These are phyloP conservation scores for Antennarius maculatus DNA, from an alignment of 2,797 vertebrate genomes.

Conservation along the genomic window DNA sequence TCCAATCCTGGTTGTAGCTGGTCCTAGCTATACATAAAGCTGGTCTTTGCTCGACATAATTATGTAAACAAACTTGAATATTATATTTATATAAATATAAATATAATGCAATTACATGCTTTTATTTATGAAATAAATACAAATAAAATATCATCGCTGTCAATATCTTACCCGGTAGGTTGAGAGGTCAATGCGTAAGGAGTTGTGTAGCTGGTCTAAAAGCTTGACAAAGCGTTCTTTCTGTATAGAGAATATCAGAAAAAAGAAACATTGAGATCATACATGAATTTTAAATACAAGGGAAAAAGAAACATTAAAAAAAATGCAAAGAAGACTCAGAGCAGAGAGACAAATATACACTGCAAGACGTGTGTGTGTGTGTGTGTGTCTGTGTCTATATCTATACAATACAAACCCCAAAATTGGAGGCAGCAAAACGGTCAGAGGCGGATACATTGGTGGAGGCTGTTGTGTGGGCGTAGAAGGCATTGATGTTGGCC, in stretches of 20 bases:
- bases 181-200: conserved; percentile 96
- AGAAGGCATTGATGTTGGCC: conserved; percentile 99
- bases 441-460: conserved; percentile 97
- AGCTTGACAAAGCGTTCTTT: conserved; percentile 99
- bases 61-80: too few species aligned
- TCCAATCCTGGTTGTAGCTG: background rate
- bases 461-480: conserved; percentile 97
- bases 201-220: conserved; percentile 97
- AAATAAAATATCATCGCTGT: background rate
- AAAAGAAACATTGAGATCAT: background rate
- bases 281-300: background rate
- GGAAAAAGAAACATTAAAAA: background rate
- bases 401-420: conserved; percentile 86
- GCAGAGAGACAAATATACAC: background rate
- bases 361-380: background rate
- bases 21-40: too few species aligned
- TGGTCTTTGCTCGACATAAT: too few species aligned
- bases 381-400: background rate
- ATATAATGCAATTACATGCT: too few species aligned
- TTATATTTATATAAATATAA: too few species aligned
- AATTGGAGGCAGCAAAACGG: conserved; percentile 96
- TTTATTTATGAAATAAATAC: too few species aligned
- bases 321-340: background rate
- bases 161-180: conserved; percentile 89
- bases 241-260: conserved; percentile 71